A percentile compares a stretch with the other conserved stretches of the same genome.
Evolutionary conservation across 2,888 invertebrate species (phyloP).

Genomic region (Dynastes tityus): DNA sequence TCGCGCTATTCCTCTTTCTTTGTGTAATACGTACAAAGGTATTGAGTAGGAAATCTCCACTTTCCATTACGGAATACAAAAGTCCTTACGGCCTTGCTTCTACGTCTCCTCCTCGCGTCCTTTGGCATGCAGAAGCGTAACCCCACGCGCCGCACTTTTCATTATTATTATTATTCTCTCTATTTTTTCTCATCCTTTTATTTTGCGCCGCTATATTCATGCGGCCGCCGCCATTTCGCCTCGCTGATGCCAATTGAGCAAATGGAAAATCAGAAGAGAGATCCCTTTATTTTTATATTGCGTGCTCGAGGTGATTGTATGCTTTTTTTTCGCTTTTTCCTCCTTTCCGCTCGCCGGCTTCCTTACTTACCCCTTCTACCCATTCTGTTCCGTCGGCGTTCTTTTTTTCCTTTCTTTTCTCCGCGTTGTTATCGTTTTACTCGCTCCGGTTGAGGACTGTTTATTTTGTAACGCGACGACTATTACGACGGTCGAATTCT

Average conservation of each 20-base stretch:
- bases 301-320: conserved; percentile 51
- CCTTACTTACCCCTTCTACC: neutral
- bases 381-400: conserved; percentile 3
- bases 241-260: conserved; percentile 46
- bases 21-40: conserved; percentile 2
- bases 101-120: neutral
- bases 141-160: conserved; percentile 14
- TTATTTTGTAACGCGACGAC: conserved; percentile 1
- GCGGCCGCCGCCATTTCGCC: conserved; percentile 19
- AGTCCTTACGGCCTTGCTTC: conserved; percentile 26
- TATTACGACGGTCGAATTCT: conserved; percentile 4
- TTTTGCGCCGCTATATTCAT: conserved; percentile 29
- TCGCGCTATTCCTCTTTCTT: conserved; percentile 46
- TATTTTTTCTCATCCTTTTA: conserved; percentile 24
- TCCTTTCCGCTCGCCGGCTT: neutral
- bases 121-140: conserved; percentile 29
- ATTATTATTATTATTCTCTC: conserved; percentile 38
- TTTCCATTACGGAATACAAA: conserved; percentile 53
- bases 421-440: neutral
- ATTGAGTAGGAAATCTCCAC: conserved; percentile 48
- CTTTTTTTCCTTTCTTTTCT: neutral
- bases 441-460: neutral
- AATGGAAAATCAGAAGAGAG: conserved; percentile 45
- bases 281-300: conserved; percentile 53
- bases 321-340: neutral